Evolutionary conservation across 2,888 invertebrate species (phyloP).

Genomic region (Troides helena): DNA sequence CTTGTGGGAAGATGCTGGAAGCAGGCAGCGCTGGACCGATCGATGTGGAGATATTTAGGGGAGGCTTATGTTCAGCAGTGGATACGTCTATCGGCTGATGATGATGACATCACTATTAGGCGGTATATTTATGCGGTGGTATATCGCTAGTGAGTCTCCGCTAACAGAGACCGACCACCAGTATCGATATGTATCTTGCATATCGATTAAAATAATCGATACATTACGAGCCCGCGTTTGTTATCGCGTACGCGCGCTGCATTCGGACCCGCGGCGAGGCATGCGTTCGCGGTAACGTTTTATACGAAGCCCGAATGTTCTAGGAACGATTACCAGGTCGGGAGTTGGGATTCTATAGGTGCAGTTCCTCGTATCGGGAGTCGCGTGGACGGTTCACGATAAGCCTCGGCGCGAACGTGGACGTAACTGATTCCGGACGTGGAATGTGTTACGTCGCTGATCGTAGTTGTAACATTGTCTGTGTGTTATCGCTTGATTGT

Average conservation of each 20-base stretch:
- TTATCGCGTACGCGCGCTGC: neutral
- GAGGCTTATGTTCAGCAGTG: too few relatives aligned
- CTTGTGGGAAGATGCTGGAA: too few relatives aligned
- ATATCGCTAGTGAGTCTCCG: too few relatives aligned
- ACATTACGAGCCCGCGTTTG: neutral
- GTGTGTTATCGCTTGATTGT: neutral
- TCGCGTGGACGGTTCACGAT: conserved; percentile 9
- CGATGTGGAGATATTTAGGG: too few relatives aligned
- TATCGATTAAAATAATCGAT: conserved; percentile 4
- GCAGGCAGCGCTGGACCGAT: too few relatives aligned
- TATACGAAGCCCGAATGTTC: conserved; percentile 14
- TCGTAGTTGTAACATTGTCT: neutral
- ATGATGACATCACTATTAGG: too few relatives aligned
- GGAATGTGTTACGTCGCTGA: neutral
- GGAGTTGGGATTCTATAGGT: neutral
- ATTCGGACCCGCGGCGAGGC: conserved; percentile 10
- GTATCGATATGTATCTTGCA: neutral
- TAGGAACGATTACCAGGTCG: conserved; percentile 7
- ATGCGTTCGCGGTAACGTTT: conserved; percentile 12
- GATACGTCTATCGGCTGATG: too few relatives aligned
- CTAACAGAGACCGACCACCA: too few relatives aligned
- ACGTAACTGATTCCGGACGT: neutral
- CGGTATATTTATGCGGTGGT: too few relatives aligned
- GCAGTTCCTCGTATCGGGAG: conserved; percentile 11
- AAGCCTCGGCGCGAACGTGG: conserved; percentile 4